phyloP scores from a whole-genome alignment of 2,888 invertebrate species.

The Pachycephus smyrnensis region DNA sequence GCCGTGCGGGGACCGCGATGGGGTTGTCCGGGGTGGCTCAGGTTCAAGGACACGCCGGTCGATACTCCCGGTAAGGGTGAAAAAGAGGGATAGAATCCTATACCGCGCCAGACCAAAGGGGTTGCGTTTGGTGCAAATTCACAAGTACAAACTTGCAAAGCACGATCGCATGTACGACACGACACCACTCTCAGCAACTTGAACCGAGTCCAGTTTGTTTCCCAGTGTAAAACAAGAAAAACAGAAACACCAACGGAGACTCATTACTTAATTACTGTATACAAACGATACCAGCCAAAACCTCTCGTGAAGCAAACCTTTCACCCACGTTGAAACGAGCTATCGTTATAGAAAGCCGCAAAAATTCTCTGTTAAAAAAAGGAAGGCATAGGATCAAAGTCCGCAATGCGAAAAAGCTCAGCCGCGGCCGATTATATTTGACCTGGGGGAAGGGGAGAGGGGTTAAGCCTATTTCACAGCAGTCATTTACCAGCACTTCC shows the following conservation, averaged over 20 bases:
- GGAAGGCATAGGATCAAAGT: neutral
- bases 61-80: conserved; percentile 47
- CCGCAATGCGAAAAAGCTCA: neutral
- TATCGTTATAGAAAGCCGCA: neutral
- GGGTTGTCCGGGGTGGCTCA: conserved; percentile 44
- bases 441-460: neutral
- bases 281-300: neutral
- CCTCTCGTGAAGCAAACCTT: neutral
- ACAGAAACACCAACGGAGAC: neutral
- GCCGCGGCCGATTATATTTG: neutral
- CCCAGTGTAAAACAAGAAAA: neutral
- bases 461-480: neutral
- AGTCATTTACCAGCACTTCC: neutral
- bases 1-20: conserved; percentile 49
- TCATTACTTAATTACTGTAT: neutral
- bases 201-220: neutral
- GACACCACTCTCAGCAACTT: neutral
- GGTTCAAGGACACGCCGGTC: conserved; percentile 60
- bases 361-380: neutral
- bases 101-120: neutral
- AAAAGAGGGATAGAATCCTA: conserved; percentile 4
- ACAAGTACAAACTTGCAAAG: neutral
- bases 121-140: neutral
- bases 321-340: neutral
- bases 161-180: neutral